A percentile compares a stretch with the other conserved stretches of the same genome.
Evolutionary conservation across 2,113 vertebrate species (phyloP).

Genomic region (Brevimyrus niger): DNA sequence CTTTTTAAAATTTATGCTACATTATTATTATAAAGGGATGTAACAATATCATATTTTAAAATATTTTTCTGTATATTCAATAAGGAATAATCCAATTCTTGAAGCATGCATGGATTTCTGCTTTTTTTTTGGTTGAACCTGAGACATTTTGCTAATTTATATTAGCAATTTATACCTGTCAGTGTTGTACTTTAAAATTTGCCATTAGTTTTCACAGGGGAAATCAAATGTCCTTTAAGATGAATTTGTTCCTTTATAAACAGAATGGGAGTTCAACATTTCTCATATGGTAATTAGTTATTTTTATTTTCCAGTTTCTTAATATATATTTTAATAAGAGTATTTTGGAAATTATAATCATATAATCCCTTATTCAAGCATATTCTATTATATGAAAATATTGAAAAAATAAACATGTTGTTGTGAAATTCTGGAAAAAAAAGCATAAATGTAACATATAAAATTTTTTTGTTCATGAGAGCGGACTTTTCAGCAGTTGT

Average conservation of each 20-base stretch:
- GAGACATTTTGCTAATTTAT: background rate
- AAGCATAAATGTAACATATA: background rate
- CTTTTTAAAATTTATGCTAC: background rate
- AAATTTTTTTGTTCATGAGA: background rate
- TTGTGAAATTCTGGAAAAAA: background rate
- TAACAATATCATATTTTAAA: background rate
- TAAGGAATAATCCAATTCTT: background rate
- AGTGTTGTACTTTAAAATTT: background rate
- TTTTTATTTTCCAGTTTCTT: background rate
- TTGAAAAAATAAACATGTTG: background rate
- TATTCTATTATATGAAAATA: background rate
- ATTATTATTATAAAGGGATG: background rate
- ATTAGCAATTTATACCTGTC: background rate
- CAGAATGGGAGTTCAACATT: background rate
- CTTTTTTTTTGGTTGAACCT: background rate
- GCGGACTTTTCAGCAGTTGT: background rate
- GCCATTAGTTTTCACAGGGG: background rate
- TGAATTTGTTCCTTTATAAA: background rate
- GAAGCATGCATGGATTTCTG: background rate
- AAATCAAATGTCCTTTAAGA: background rate
- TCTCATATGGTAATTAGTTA: background rate
- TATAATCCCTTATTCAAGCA: background rate
- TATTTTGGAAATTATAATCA: background rate
- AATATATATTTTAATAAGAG: background rate
- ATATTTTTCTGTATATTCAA: background rate